These are phyloP conservation scores for Machaerirhynchus nigripectus DNA, from an alignment of 2,113 vertebrate species.

Conservation along the genomic window DNA sequence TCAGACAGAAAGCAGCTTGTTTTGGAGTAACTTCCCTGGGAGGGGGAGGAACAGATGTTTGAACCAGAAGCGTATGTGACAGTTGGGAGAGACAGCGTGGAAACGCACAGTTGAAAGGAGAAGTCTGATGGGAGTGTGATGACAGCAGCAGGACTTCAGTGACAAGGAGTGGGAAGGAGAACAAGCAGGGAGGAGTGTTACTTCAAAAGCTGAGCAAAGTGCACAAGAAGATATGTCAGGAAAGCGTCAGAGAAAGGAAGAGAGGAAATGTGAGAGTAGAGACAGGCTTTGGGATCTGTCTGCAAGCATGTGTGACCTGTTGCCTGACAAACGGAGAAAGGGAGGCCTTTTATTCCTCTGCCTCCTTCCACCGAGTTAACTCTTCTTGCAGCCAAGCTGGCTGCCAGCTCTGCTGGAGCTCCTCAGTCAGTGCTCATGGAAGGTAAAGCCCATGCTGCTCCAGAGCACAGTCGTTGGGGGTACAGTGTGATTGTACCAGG, in stretches of 20 bases:
- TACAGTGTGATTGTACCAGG: rapidly evolving
- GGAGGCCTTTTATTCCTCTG: background rate
- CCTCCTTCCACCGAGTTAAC: background rate
- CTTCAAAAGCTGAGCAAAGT: slow-evolving; percentile 63
- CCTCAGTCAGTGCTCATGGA: background rate
- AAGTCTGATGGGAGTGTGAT: slow-evolving; percentile 65
- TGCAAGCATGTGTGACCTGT: slow-evolving; percentile 44
- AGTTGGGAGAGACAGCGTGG: slow-evolving; percentile 62
- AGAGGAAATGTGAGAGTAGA: slow-evolving; percentile 35
- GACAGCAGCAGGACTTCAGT: slow-evolving; percentile 63
- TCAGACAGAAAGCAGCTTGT: slow-evolving; percentile 42
- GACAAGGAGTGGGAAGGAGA: slow-evolving; percentile 68
- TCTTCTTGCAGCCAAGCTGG: background rate
- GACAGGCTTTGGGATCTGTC: slow-evolving; percentile 40
- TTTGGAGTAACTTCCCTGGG: slow-evolving; percentile 49
- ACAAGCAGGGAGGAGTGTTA: slow-evolving; percentile 63
- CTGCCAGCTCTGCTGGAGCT: background rate
- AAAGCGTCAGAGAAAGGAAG: slow-evolving; percentile 37
- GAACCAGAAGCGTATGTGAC: slow-evolving; percentile 64
- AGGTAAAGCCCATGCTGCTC: background rate
- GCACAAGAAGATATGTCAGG: slow-evolving; percentile 60
- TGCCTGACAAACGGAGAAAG: background rate
- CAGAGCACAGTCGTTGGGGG: rapidly evolving
- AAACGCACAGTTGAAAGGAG: slow-evolving; percentile 60
- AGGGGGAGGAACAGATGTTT: slow-evolving; percentile 63